Conservation (phyloP, 1,140 invertebrate species). For the Leptonema lineaticorne region DNA sequence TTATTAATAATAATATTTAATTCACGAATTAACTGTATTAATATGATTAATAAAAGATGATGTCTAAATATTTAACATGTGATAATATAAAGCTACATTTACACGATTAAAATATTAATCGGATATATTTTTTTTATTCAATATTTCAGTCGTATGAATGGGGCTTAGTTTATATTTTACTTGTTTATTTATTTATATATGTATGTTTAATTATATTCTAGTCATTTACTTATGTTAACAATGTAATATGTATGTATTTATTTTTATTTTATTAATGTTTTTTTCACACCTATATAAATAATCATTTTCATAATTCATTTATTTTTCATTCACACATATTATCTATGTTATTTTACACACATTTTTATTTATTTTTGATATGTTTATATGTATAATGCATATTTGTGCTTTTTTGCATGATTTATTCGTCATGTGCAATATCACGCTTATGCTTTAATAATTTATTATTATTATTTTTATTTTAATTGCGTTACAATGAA, state of each 20-base stretch:
- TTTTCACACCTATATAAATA: slow-evolving; percentile 4
- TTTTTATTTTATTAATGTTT: slow-evolving; percentile 9
- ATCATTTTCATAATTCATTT: slow-evolving; percentile 1
- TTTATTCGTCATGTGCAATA: neutral
- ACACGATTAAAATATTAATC: too few species aligned
- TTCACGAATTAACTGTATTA: neutral
- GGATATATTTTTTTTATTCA: too few species aligned
- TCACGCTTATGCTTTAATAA: too few species aligned
- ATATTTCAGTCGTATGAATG: too few species aligned
- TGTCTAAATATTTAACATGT: neutral
- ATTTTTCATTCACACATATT: slow-evolving; percentile 14
- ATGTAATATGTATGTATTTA: neutral
- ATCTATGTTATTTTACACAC: slow-evolving; percentile 2
- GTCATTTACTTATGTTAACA: slow-evolving; percentile 7
- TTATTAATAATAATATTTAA: neutral
- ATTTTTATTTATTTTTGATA: slow-evolving; percentile 2
- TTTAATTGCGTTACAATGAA: neutral
- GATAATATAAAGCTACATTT: too few species aligned
- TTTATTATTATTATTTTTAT: neutral
- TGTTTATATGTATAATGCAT: neutral
- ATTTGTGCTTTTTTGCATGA: neutral
- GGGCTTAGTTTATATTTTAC: too few species aligned
- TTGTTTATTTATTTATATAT: neutral
- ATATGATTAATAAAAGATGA: neutral
- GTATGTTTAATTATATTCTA: neutral